These are phyloP conservation scores for Enteromius mattozi DNA, from an alignment of 2,797 vertebrate species.

Conservation along the genomic window DNA sequence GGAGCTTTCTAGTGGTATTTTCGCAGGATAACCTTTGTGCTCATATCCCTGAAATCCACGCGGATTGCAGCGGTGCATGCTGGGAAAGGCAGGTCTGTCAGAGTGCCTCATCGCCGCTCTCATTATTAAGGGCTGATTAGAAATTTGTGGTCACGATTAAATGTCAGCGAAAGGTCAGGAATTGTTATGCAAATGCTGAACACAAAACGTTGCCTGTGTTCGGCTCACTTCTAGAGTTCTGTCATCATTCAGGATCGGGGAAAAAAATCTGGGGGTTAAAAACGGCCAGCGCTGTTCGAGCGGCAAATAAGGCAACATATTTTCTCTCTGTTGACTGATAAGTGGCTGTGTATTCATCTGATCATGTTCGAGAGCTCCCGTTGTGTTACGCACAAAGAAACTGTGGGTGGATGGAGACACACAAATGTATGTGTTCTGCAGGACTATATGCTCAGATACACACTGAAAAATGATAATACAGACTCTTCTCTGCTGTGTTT, in stretches of 20 bases:
- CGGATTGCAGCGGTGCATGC: conserved; percentile 33
- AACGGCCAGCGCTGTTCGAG: neutral
- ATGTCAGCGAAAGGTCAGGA: conserved; percentile 81
- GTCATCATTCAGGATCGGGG: conserved; percentile 2
- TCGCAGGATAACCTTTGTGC: conserved; percentile 49
- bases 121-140: conserved; percentile 78
- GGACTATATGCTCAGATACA: neutral
- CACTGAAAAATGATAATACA: neutral
- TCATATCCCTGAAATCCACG: conserved; percentile 43
- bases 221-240: conserved; percentile 44
- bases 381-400: conserved; percentile 1
- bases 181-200: conserved; percentile 81
- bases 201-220: conserved; percentile 68
- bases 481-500: neutral
- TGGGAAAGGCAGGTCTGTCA: conserved; percentile 35
- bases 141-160: conserved; percentile 79
- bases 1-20: conserved; percentile 43
- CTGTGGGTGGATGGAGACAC: neutral
- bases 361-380: neutral
- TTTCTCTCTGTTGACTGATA: conserved; percentile 37
- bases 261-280: neutral
- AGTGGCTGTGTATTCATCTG: conserved; percentile 15
- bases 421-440: neutral
- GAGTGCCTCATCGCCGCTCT: conserved; percentile 75
- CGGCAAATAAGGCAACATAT: neutral